These are phyloP conservation scores for Manis crassicaudata DNA, from an alignment of 2,797 vertebrate genomes.

Conservation along the genomic window DNA sequence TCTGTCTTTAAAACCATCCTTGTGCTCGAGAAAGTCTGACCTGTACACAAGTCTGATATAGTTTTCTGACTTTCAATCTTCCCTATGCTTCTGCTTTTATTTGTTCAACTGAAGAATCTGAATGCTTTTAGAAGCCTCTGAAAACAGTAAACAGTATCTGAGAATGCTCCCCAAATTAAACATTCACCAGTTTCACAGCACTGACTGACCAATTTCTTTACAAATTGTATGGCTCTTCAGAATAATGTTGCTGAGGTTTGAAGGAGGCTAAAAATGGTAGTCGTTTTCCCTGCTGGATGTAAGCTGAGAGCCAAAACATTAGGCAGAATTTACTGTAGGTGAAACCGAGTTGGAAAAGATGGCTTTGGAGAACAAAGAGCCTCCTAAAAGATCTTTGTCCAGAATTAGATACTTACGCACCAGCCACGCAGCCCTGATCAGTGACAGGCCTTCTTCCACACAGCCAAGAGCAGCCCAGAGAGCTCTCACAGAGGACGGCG, in stretches of 20 bases:
- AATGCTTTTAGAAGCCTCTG: neutral
- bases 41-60: neutral
- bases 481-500: neutral
- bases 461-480: neutral
- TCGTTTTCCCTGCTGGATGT: neutral
- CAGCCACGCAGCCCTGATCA: neutral
- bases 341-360: neutral
- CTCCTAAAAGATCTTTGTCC: neutral
- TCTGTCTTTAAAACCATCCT: neutral
- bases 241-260: neutral
- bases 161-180: constrained; percentile 24
- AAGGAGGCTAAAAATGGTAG: neutral
- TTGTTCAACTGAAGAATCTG: constrained; percentile 13
- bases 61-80: constrained; percentile 8
- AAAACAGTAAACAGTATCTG: neutral
- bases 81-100: neutral
- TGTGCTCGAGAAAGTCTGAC: neutral
- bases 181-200: neutral
- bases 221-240: neutral
- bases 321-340: neutral
- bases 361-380: neutral
- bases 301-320: neutral
- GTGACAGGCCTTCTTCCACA: neutral
- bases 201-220: neutral
- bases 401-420: neutral